Percentiles rank a stretch among this genome's conserved stretches.
Evolutionary conservation across 2,113 vertebrate species (phyloP).

Genomic region (Saiga tatarica): DNA sequence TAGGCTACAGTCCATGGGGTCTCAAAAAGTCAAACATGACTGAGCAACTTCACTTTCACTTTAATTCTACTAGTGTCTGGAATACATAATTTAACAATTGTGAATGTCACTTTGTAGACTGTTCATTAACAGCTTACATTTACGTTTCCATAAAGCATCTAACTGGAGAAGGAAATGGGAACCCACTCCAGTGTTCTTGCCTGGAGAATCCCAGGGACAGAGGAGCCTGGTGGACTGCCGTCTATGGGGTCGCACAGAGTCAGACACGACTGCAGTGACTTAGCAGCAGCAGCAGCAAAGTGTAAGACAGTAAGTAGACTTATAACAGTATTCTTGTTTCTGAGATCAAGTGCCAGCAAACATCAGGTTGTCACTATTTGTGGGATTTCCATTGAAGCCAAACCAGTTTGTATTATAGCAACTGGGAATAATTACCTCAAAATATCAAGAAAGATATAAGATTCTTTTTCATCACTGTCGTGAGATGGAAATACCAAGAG

Average conservation of each 20-base stretch:
- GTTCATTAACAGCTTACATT: not conserved
- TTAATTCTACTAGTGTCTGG: not conserved
- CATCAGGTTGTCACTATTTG: not conserved
- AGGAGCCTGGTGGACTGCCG: not conserved
- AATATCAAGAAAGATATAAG: not conserved
- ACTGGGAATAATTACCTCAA: not conserved
- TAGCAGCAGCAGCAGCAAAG: not conserved
- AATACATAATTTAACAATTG: not conserved
- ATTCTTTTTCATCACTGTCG: not conserved
- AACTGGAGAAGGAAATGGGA: not conserved
- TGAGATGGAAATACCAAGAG: slow-evolving; percentile 21
- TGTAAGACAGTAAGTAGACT: not conserved
- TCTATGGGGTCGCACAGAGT: not conserved
- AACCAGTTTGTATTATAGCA: not conserved
- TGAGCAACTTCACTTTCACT: too few species aligned
- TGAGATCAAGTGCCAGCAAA: slow-evolving; percentile 8
- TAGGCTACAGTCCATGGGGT: too few species aligned
- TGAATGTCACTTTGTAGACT: not conserved
- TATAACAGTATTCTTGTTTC: not conserved
- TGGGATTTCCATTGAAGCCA: not conserved
- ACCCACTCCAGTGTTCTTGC: not conserved
- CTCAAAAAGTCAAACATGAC: rapidly evolving
- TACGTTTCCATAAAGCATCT: not conserved
- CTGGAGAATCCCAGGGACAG: not conserved
- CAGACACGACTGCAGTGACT: not conserved